phyloP scores from a whole-genome alignment of 1,140 invertebrate genomes.

The Cydia pomonella region DNA sequence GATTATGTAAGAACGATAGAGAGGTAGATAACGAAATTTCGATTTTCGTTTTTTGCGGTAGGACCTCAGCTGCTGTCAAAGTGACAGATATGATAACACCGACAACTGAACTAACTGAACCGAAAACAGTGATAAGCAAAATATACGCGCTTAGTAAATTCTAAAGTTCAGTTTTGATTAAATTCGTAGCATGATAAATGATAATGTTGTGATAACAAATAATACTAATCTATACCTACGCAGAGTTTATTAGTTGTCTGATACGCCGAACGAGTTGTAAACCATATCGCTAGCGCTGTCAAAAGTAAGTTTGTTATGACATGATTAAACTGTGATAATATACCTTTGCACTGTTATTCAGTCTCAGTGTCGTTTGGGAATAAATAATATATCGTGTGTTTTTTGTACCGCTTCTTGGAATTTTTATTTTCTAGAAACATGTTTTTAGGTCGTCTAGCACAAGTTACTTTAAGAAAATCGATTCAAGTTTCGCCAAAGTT shows the following conservation, averaged over 20 bases:
- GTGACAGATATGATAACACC: conserved; percentile 7
- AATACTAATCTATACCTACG: conserved; percentile 6
- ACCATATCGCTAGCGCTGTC: conserved; percentile 12
- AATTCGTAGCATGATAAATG: neutral
- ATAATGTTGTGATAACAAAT: conserved; percentile 17
- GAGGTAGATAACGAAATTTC: too few relatives aligned
- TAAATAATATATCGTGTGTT: neutral
- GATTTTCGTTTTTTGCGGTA: too few relatives aligned
- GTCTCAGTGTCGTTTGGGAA: neutral
- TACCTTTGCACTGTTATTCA: neutral
- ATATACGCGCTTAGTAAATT: neutral
- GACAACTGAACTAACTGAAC: too few relatives aligned
- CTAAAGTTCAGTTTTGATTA: conserved; percentile 10
- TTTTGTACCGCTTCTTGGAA: neutral
- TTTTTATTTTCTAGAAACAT: conserved; percentile 46
- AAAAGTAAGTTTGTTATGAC: conserved; percentile 30
- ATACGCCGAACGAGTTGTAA: conserved; percentile 9
- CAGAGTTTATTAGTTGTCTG: conserved; percentile 13
- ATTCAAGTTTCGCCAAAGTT: conserved; percentile 62
- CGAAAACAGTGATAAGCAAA: too few relatives aligned
- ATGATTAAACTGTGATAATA: neutral
- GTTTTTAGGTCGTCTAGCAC: conserved; percentile 59
- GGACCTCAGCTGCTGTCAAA: neutral
- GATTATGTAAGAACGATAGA: too few relatives aligned
- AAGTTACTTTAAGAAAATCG: conserved; percentile 56